Conservation (phyloP, 2,113 vertebrate genomes). For the Rhinoptilus africanus region DNA sequence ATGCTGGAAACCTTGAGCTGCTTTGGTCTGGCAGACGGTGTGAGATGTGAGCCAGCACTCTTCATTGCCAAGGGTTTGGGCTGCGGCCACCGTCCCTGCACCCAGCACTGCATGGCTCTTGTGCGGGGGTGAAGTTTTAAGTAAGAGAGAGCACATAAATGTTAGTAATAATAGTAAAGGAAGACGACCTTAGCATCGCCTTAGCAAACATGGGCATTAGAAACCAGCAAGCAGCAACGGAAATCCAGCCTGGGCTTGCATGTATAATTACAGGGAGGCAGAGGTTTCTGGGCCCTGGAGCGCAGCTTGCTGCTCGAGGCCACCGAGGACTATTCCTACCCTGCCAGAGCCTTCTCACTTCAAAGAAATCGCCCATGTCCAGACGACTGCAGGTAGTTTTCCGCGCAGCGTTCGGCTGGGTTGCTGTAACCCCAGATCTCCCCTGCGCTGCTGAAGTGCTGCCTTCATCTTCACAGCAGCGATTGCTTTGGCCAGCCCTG, state of each 20-base stretch:
- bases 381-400: background rate
- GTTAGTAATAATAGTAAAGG: background rate
- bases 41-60: background rate
- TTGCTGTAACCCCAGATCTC: background rate
- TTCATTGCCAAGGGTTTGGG: background rate
- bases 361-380: background rate
- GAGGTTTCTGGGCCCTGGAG: background rate
- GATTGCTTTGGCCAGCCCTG: background rate
- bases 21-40: rapidly evolving
- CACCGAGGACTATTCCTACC: background rate
- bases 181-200: background rate
- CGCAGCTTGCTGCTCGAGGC: background rate
- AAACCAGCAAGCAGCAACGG: background rate
- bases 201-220: background rate
- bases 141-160: background rate
- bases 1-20: background rate
- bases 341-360: background rate
- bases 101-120: background rate
- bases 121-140: background rate
- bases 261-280: background rate
- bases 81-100: background rate
- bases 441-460: background rate
- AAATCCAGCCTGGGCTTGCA: background rate
- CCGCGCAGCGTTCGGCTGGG: rapidly evolving
- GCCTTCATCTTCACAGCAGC: background rate